These are phyloP conservation scores for Pipistrellus kuhlii DNA, from an alignment of 2,797 vertebrate species.

Conservation along the genomic window DNA sequence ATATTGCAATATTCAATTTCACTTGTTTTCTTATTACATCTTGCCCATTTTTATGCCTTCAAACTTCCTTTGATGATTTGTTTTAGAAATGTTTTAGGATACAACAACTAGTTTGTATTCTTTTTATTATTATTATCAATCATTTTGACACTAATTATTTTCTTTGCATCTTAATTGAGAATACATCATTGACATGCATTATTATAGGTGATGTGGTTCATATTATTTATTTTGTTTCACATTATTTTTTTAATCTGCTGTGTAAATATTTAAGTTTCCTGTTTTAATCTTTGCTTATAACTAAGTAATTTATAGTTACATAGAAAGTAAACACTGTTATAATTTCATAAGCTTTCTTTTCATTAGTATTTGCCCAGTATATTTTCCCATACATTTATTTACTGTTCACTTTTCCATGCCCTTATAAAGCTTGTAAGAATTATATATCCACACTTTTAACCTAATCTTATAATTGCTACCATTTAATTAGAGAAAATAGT, in stretches of 20 bases:
- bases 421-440: background rate
- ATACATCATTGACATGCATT: background rate
- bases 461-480: background rate
- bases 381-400: background rate
- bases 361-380: background rate
- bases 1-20: background rate
- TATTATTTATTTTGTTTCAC: background rate
- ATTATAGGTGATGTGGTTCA: background rate
- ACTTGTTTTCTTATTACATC: background rate
- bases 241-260: background rate
- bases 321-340: background rate
- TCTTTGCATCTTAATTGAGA: background rate
- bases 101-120: background rate
- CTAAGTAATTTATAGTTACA: background rate
- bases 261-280: background rate
- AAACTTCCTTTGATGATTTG: background rate
- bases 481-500: background rate
- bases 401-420: rapidly evolving
- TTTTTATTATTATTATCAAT: background rate
- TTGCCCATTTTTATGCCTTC: background rate
- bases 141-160: background rate
- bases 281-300: background rate
- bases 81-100: background rate
- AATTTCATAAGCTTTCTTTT: background rate
- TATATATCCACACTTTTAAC: background rate